Evolutionary conservation across 2,113 vertebrate species (phyloP).

Genomic region (Verasper variegatus): DNA sequence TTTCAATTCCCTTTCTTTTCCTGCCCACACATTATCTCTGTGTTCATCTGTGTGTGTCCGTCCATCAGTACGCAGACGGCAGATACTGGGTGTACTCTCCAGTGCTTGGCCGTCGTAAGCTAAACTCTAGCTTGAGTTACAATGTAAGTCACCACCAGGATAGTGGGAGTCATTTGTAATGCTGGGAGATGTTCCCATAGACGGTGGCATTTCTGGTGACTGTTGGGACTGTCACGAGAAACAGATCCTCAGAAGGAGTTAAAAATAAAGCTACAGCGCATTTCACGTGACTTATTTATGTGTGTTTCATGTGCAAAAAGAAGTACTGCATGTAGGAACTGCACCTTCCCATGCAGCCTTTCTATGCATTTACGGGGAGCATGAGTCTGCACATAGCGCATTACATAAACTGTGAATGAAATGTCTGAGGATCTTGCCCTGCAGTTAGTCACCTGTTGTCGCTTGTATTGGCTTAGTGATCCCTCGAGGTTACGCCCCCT

Average conservation of each 20-base stretch:
- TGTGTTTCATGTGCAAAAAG: slow-evolving; percentile 15
- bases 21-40: slow-evolving; percentile 19
- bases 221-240: neutral
- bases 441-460: neutral
- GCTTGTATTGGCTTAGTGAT: neutral
- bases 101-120: slow-evolving; percentile 85
- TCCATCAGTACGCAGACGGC: slow-evolving; percentile 92
- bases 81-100: slow-evolving; percentile 97
- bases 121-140: slow-evolving; percentile 78
- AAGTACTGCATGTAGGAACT: neutral
- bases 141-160: slow-evolving; percentile 75
- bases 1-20: slow-evolving; percentile 17
- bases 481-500: neutral
- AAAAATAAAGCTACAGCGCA: neutral
- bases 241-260: slow-evolving; percentile 27
- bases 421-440: neutral
- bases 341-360: neutral
- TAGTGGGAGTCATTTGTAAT: slow-evolving; percentile 35
- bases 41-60: slow-evolving; percentile 41
- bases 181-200: neutral
- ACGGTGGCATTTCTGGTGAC: neutral
- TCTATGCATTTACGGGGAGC: slow-evolving; percentile 15
- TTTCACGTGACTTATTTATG: slow-evolving; percentile 19
- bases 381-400: neutral
- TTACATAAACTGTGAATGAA: too few relatives aligned